Base-by-base conservation (phyloP, 2,797 vertebrate genomes). In the Varecia variegata region DNA sequence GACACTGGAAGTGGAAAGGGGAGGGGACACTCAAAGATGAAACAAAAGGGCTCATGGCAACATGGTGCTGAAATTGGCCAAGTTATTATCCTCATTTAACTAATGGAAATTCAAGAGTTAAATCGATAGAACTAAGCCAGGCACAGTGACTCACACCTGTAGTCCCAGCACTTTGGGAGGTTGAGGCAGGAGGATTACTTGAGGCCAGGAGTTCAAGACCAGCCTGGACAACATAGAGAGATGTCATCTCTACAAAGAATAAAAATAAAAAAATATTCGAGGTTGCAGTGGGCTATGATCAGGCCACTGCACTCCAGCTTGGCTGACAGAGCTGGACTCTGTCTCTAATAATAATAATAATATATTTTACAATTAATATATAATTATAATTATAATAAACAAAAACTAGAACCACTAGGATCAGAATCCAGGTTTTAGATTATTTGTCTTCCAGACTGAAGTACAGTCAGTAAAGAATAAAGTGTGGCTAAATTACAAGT, bases 391-490 rank as follows among this genome's bases (percentile, higher is more conserved):
- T n/a, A 18, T 65, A 62, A 65, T 65, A 65, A 65, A 65, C 32
- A 15, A 65, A n/a, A 65, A 58, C 56, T 58, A 58, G 23, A 58
- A 58, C 23, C 11, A 9, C 15, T 68, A 88, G 65, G 83, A 89
- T 52, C 27, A 50, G 56, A 91, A 93, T 93, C 32, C 65, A 62
- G 74, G 62, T 89, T 50, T 95, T 93, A 8, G 56, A 71, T 80
- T 89, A 88, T 79, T 87, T 94, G 32, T 58, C 32, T 93, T 65
- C 54, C 5, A 67, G 62, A 70, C 20, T 92, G 83, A 95, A 86
- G 84, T 83, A 91, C 68, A 94, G 20, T 93, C 68, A 94, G 20
- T 93, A 80, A 96, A 95, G 84, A 92, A 70, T 73, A 52, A 90
- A 88, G 12, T 82, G 47, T 80, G 73, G 38, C 71, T 94, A 60